phyloP scores from a whole-genome alignment of 2,888 invertebrate genomes.

The Thereva unica region DNA sequence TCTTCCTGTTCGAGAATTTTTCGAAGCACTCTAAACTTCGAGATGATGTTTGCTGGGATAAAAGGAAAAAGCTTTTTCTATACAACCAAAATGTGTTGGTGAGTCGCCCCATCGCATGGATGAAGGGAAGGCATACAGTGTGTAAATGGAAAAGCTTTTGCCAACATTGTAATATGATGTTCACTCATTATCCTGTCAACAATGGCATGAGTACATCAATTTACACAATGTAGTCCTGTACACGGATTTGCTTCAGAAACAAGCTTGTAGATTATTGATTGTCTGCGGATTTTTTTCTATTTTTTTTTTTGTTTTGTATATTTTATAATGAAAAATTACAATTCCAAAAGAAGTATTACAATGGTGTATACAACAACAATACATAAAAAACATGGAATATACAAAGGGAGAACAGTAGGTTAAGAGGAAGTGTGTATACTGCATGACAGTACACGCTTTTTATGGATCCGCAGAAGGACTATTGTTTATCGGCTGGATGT shows the following conservation, averaged over 20 bases:
- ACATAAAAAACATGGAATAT: slow-evolving; percentile 25
- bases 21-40: too few species aligned
- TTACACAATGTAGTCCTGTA: slow-evolving; percentile 7
- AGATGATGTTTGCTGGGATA: too few species aligned
- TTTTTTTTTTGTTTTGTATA: too few species aligned
- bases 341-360: slow-evolving; percentile 20
- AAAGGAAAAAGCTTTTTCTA: too few species aligned
- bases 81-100: too few species aligned
- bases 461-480: slow-evolving; percentile 6
- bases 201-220: slow-evolving; percentile 28
- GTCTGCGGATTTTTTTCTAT: not conserved
- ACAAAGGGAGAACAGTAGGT: slow-evolving; percentile 20
- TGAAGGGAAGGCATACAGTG: slow-evolving; percentile 9
- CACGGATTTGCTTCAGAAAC: slow-evolving; percentile 9
- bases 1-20: too few species aligned
- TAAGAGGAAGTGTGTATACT: slow-evolving; percentile 21
- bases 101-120: not conserved
- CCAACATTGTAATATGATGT: slow-evolving; percentile 37
- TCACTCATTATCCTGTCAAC: slow-evolving; percentile 25
- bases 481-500: not conserved
- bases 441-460: slow-evolving; percentile 11
- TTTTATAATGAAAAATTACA: slow-evolving; percentile 28
- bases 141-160: slow-evolving; percentile 32
- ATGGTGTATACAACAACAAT: too few species aligned
- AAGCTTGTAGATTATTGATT: slow-evolving; percentile 2